A percentile compares a stretch with the other conserved stretches of the same genome.
These are phyloP conservation scores for Promerops cafer DNA, from an alignment of 2,113 vertebrate genomes.

Conservation along the genomic window DNA sequence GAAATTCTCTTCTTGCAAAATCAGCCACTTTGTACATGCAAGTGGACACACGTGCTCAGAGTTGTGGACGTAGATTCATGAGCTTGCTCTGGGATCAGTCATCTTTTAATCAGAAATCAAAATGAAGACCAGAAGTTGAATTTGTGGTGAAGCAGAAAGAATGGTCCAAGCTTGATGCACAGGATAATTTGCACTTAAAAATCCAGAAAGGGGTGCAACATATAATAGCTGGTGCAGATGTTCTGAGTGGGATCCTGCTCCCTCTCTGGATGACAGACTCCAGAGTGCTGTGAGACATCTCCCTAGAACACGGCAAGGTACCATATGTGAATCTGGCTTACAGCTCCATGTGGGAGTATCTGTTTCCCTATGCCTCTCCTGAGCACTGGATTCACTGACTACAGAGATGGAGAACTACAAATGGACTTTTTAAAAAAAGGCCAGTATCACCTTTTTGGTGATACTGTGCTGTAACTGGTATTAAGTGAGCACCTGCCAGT, in stretches of 20 bases:
- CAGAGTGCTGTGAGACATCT: not conserved
- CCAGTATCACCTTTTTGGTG: not conserved
- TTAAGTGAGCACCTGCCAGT: not conserved
- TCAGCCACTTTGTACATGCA: not conserved
- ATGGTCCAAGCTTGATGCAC: not conserved
- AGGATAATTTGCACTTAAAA: not conserved
- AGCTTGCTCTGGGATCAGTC: not conserved
- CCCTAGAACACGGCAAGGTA: not conserved
- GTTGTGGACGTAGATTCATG: not conserved
- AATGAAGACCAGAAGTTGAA: not conserved
- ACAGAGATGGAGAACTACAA: not conserved
- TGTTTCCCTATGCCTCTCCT: not conserved
- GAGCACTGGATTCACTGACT: not conserved
- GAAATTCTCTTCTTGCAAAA: not conserved
- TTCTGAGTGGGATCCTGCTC: not conserved
- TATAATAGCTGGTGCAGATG: not conserved
- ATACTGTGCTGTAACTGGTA: not conserved
- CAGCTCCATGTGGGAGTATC: not conserved
- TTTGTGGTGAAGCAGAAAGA: not conserved
- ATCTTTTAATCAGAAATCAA: not conserved
- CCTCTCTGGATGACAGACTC: not conserved
- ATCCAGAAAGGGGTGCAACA: not conserved
- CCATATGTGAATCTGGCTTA: slow-evolving; percentile 5
- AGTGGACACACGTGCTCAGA: not conserved
- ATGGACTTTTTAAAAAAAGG: not conserved